Base-by-base conservation (phyloP, 2,113 vertebrate genomes). In the Apistogramma diplotaenia region DNA sequence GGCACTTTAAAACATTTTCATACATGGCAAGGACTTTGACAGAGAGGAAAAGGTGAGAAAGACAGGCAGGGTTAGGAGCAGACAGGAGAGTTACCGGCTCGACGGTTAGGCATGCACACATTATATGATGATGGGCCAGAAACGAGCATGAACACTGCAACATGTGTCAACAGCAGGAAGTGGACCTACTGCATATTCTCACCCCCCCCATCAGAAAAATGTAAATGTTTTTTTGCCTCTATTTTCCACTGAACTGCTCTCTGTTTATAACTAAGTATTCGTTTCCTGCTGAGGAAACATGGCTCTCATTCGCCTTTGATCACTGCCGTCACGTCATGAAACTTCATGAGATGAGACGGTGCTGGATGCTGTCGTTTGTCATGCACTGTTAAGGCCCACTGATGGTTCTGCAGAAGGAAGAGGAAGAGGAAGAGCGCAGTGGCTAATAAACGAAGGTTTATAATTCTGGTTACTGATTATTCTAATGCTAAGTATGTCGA, bases 1-100 rank as follows among this genome's bases (percentile, higher is more conserved):
- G 98, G 95, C 98, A 99, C 97, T 99, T 99, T 96, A 99, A 98
- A 93, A 99, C 98, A 96, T 99, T 99, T 94, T 99, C 98, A 96
- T 99, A 97, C 98, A 99, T 99, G 96, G 98, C 98, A 95, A 99
- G 97, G 95, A 99, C 98, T 99, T 98, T 94, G 96, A 95, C 94
- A 96, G 93, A 94, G 94, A 97, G 95, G 96, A 96, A 94, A 94
- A 96, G 95, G 96, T 92, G 89, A 94, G 92, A 95, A 75, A 95
- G 93, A 96, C 91, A 97, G 93, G 70, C 83, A 87, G 93, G 93
- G 93, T 95, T 94, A 95, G 90, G 87, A 92, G 86, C 86, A 93
- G 93, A 92, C 87, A 89, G 87, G 86, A 91, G 74, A 84, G 88
- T 89, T 74, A 84, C 49, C 35, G 46, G 85, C 74, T 82, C 31